Evolutionary conservation across 2,797 vertebrate species (phyloP), one percentile per base, ranked within the genome.

Genomic region (Cirrhinus molitorella): DNA sequence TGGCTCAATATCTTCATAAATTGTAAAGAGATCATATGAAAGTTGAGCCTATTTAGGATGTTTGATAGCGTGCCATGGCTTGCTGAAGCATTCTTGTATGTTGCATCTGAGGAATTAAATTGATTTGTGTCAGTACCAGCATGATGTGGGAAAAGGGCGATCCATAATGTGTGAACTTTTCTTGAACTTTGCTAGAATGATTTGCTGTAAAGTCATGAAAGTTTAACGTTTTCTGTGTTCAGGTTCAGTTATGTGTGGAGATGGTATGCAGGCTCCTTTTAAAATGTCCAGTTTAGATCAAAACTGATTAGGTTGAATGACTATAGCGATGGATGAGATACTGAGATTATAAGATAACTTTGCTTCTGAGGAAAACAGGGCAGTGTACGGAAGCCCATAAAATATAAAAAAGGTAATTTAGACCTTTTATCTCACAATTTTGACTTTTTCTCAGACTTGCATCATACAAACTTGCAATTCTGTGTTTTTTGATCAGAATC

Each of bases 1-100:
- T 0, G 49, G 17, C 37, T 9, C 5, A 21, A 59, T 34, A 14
- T n/a, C 17, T 82, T 49, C 12, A 80, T 21, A 49, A 63, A 63
- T 19, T 4, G 43, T n/a, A 25, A n/a, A 53, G 13, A 34, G 7
- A 65, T 40, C 28, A 80, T 40, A 13, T 16, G 21, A 51, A 79
- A 47, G 4, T 5, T 43, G 21, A 37, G 21, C 57, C 11, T 43
- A 28, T 34, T 66, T 61, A 55, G 13, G 43, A 49, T 51, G 3
- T 14, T 0, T 23, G 51, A 51, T 51, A 31, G 61, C 57, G 12
- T 86, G 65, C 65, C 11, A 9, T 28, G n/a, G 11, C 49, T 80
- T 78, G 57, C 8, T 16, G 25, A 78, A 49, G 16, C 25, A 49
- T 78, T 76, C 43, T 49, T 76, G 53, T 23, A 37, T 74, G 34